Conservation (phyloP, 2,113 vertebrate genomes). For the Phoenicopterus ruber region DNA sequence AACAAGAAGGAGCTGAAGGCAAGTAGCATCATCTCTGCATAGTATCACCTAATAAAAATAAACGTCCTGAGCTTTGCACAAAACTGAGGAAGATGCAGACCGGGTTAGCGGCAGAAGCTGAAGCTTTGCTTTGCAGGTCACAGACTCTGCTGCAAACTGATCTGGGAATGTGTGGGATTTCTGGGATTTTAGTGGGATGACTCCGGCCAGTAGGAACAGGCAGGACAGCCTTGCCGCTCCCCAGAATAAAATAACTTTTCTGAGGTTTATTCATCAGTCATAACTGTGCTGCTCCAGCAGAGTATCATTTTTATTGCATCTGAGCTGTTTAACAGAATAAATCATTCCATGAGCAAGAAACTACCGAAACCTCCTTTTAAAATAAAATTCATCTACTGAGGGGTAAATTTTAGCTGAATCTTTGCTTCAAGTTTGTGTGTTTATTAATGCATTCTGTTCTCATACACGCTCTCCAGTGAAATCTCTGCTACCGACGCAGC, state of each 20-base stretch:
- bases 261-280: neutral
- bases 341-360: neutral
- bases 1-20: neutral
- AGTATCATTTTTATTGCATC: neutral
- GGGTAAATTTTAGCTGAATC: neutral
- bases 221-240: fast-evolving
- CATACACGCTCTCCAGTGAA: neutral
- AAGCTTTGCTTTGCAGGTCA: neutral
- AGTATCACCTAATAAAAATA: neutral
- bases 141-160: neutral
- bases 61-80: neutral
- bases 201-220: neutral
- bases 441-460: neutral
- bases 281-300: neutral
- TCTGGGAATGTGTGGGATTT: neutral
- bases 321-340: neutral
- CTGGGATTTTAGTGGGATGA: neutral
- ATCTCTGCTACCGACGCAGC: neutral
- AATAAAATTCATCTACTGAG: neutral
- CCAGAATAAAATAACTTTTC: neutral
- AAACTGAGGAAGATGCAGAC: neutral
- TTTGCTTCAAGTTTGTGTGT: neutral
- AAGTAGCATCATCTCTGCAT: neutral
- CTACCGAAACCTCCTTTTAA: neutral
- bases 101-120: neutral